A percentile compares a stretch with the other conserved stretches of the same genome.
Evolutionary conservation across 2,888 invertebrate genomes (phyloP).

Genomic region (Pseudococcus viburni): DNA sequence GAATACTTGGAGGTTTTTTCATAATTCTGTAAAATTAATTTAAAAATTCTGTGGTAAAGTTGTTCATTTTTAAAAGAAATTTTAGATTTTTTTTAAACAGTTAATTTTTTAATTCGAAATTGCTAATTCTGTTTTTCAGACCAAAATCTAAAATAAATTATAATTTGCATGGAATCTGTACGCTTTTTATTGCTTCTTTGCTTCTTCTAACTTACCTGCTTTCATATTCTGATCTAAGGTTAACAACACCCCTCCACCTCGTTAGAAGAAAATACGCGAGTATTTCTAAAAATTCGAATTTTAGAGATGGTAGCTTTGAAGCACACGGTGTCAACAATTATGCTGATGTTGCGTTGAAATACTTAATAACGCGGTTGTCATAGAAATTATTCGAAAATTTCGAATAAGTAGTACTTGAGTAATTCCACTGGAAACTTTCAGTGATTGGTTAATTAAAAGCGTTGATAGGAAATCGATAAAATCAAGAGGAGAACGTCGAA

Average conservation of each 20-base stretch:
- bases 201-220: too few relatives aligned
- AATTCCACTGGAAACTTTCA: slow-evolving; percentile 8
- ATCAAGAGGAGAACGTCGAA: slow-evolving; percentile 26
- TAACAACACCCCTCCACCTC: background rate
- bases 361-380: slow-evolving; percentile 8
- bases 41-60: too few relatives aligned
- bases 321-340: slow-evolving; percentile 5
- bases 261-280: background rate
- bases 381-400: slow-evolving; percentile 34
- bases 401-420: slow-evolving; percentile 22
- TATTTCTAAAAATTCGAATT: background rate
- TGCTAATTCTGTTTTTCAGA: too few relatives aligned
- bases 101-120: too few relatives aligned
- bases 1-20: too few relatives aligned
- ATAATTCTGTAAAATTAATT: too few relatives aligned
- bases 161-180: too few relatives aligned
- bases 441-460: slow-evolving; percentile 32
- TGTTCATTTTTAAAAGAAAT: too few relatives aligned
- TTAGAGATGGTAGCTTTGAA: slow-evolving; percentile 6
- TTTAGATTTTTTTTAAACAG: too few relatives aligned
- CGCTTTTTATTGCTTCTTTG: too few relatives aligned
- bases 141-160: too few relatives aligned
- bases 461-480: slow-evolving; percentile 34
- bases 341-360: background rate
- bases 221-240: too few relatives aligned